Conservation (phyloP, 2,797 vertebrate genomes). For the Protonibea diacanthus region DNA sequence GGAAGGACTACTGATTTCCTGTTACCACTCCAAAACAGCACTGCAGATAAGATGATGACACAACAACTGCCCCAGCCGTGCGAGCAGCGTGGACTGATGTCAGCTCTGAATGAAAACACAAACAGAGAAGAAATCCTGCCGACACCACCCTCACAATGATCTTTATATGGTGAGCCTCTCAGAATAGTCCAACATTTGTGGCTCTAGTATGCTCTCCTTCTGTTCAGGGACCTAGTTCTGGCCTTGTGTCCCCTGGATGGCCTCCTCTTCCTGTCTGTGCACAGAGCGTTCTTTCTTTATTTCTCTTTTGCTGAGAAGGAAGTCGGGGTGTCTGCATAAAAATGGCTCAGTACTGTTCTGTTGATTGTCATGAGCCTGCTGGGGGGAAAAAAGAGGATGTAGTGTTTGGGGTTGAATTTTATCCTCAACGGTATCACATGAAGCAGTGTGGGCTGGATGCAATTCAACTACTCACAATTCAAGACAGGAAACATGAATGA, state of each 20-base stretch:
- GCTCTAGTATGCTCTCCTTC: neutral
- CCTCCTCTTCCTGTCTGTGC: slow-evolving; percentile 8
- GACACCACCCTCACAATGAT: neutral
- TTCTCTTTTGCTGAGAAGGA: neutral
- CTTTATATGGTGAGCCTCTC: neutral
- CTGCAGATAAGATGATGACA: neutral
- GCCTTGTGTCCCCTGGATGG: neutral
- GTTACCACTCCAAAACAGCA: neutral
- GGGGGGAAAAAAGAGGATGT: neutral
- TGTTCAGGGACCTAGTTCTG: neutral
- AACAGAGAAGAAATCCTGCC: neutral
- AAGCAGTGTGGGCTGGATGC: neutral
- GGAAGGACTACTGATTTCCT: neutral
- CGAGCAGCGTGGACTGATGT: neutral
- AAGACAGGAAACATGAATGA: neutral
- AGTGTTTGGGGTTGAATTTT: neutral
- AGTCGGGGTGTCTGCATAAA: neutral
- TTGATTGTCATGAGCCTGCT: neutral
- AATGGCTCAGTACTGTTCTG: neutral
- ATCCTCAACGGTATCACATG: neutral
- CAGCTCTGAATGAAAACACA: too few species aligned
- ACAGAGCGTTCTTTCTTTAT: slow-evolving; percentile 18
- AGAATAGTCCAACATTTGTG: neutral
- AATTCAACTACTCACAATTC: neutral
- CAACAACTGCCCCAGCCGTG: neutral